Evolutionary conservation across 2,888 invertebrate genomes (phyloP).

Genomic region (Chrysolina haemoptera): DNA sequence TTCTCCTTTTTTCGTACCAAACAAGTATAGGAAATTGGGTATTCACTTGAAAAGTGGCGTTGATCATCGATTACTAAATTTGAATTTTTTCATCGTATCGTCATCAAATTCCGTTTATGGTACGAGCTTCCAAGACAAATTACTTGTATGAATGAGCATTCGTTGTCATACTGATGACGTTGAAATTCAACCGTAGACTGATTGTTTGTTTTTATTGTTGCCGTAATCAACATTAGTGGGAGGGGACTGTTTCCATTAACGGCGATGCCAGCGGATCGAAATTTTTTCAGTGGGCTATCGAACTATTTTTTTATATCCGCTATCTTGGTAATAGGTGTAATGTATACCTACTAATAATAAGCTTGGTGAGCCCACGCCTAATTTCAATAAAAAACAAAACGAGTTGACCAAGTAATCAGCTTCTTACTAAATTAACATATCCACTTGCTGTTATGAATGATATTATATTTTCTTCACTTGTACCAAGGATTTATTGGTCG

Average conservation of each 20-base stretch:
- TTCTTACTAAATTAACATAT: neutral
- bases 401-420: neutral
- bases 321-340: neutral
- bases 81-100: no score
- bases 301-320: neutral
- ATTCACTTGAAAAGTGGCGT: no score
- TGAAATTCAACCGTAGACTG: neutral
- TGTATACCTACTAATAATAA: constrained; percentile 2
- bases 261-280: neutral
- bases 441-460: neutral
- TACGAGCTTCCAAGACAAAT: no score
- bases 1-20: no score
- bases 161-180: neutral
- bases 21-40: no score
- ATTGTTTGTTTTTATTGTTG: neutral
- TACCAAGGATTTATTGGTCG: neutral
- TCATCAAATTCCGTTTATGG: no score
- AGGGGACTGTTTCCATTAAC: neutral
- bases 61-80: no score
- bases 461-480: neutral
- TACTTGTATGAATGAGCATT: no score
- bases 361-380: neutral
- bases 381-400: neutral
- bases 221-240: neutral
- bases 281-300: constrained; percentile 10